Base-by-base conservation (phyloP, 2,888 invertebrate genomes). In the Nowickia ferox region DNA sequence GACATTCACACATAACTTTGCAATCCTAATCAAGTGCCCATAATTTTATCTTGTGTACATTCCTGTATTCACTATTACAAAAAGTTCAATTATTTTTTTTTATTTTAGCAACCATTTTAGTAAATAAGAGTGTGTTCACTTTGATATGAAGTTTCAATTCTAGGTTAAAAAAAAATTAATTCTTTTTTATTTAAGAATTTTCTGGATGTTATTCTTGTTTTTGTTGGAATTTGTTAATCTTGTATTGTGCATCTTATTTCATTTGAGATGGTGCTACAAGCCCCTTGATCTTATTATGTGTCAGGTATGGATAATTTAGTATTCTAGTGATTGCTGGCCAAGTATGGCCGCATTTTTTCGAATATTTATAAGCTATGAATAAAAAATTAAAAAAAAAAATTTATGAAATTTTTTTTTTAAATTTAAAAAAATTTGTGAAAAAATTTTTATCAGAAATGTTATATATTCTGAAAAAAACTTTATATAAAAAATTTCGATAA, bases 11-110 rank as follows among this genome's bases (percentile, higher is more conserved):
- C 66, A 81, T 84, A 76, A 68, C 63, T 77, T 80, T 42, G 68
- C 48, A 30, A 44, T 40, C 53, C 68, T 77, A 84, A 84, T 81
- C 84, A 81, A 84, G 63, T 66, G 80, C 13, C 63, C 19, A 63
- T 63, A 71, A 53, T 57, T 48, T 59, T 72, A 38, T 30, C 30
- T 42, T 22, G 40, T 55, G n/a, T 40, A 57, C 44, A 57, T 75
- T 44, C 53, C 63, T 42, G 44, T 57, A 17, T 66, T 66, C 30
- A 30, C 22, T 42, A 8, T 17, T 42, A 38, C 17, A 69, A 42
- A 55, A 44, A 30, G 10, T 71, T 48, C 40, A 1, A 69, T n/a
- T 10, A 6, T 40, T 9, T 11, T 40, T 71, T 51, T 46, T 57
- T 19, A 17, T 5, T 11, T 6, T 13, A 0, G 15, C 46, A n/a